These are phyloP conservation scores for Cryptotis parvus DNA, from an alignment of 2,113 vertebrate species.

Conservation along the genomic window DNA sequence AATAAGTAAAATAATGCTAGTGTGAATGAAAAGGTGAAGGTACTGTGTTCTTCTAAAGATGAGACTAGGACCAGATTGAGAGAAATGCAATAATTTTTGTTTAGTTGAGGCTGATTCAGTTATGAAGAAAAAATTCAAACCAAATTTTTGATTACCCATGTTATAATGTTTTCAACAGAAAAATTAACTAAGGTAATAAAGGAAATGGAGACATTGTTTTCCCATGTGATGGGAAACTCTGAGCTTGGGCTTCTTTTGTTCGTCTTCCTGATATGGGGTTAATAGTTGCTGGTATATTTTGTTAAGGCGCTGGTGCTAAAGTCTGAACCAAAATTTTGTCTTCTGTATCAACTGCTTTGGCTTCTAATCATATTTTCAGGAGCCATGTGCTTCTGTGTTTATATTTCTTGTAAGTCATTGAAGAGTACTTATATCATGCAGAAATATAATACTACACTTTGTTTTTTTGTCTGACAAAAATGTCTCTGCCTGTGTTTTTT, in stretches of 20 bases:
- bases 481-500: background rate
- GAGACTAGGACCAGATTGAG: background rate
- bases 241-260: background rate
- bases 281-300: background rate
- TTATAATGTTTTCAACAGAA: constrained; percentile 42
- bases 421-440: background rate
- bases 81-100: background rate
- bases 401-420: constrained; percentile 33
- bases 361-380: constrained; percentile 19
- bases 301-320: background rate
- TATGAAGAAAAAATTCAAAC: constrained; percentile 47
- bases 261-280: background rate
- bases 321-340: background rate
- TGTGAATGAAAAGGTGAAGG: too few species aligned
- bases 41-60: too few species aligned
- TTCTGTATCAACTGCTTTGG: background rate
- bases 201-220: background rate
- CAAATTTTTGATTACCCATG: constrained; percentile 17
- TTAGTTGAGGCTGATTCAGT: constrained; percentile 3
- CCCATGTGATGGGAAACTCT: background rate
- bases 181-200: background rate
- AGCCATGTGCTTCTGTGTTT: background rate
- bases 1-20: background rate
- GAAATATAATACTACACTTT: background rate
- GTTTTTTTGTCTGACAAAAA: constrained; percentile 21